A percentile compares a stretch with the other conserved stretches of the same genome.
Evolutionary conservation across 2,113 vertebrate genomes (phyloP).

Genomic region (Ciconia boyciana): DNA sequence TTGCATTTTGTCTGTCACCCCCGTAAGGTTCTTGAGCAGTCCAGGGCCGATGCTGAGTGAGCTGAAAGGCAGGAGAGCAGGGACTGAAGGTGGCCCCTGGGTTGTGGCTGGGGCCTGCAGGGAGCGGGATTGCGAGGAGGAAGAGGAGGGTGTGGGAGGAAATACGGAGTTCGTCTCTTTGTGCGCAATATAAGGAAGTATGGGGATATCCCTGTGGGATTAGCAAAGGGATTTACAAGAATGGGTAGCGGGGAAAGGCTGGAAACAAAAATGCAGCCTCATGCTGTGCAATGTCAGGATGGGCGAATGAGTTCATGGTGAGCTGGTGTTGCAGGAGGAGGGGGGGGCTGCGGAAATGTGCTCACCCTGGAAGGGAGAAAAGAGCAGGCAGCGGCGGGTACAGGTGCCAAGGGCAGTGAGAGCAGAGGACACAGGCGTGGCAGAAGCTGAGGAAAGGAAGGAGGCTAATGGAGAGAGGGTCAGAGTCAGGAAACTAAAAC

Average conservation of each 20-base stretch:
- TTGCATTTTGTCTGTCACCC: background rate
- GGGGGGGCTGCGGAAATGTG: accelerated
- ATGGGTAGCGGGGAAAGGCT: background rate
- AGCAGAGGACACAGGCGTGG: background rate
- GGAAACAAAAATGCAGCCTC: background rate
- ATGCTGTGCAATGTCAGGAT: background rate
- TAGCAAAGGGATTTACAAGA: background rate
- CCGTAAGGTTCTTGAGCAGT: background rate
- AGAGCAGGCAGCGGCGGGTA: background rate
- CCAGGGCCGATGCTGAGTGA: background rate
- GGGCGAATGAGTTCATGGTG: background rate
- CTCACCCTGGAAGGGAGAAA: background rate
- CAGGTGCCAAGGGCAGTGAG: background rate
- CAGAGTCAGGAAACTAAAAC: background rate
- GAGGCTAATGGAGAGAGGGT: background rate
- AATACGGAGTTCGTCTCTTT: background rate
- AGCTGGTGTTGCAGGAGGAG: background rate
- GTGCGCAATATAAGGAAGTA: conserved; percentile 20
- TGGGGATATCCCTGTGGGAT: background rate
- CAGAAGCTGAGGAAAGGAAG: background rate
- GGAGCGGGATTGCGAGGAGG: background rate
- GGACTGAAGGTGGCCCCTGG: background rate
- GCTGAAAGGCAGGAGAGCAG: background rate
- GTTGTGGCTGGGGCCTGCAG: background rate
- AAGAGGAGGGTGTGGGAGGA: conserved; percentile 13